Evolutionary conservation across 2,797 vertebrate species (phyloP), one percentile per base, ranked within the genome.

Genomic region (Crypturellus tataupa): DNA sequence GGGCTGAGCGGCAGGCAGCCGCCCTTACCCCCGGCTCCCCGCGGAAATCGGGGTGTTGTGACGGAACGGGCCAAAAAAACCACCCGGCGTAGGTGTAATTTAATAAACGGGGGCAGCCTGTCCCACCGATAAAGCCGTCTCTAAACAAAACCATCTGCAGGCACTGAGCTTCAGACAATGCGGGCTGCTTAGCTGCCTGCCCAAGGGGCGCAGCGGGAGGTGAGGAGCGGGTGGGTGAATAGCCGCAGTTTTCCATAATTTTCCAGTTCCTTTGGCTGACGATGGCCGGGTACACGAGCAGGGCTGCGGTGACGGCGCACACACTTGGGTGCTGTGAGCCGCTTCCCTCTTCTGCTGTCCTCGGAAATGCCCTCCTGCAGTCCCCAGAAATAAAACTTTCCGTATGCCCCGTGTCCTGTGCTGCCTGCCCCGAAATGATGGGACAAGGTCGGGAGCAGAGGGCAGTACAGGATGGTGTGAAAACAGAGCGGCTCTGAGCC

Each of bases 101-200:
- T 91, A 88, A 86, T 96, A 70, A 94, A 47, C 59, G 33, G 83
- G 86, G 90, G 87, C 94, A 94, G 80, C 75, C 2, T 72, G 93
- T 93, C 93, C 94, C 83, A 87, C 82, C 78, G 89, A 68, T 91
- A 95, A 94, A 94, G 65, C 47, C 31, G 77, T 65, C 92, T 49
- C 81, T 89, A 83, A 90, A 87, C 85, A 87, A 95, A 93, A 94
- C 65, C 94, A 92, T 90, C 90, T 90, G 93, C 68, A 12, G 46
- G 62, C 49, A 15, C 68, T 82, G 87, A 23, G 70, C 76, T 29
- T 37, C 76, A 89, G 89, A 96, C 94, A 94, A 95, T 90, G 86
- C 49, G 3, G 89, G 68, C 69, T 75, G 86, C 39, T 71, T 19
- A 7, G 49, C 86, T 33, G 58, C 75, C 60, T 55, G 64, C 90